Evolutionary conservation across 2,888 invertebrate genomes (phyloP), one percentile per base, ranked within the genome.

Genomic region (Drosophila pseudotalamancana): DNA sequence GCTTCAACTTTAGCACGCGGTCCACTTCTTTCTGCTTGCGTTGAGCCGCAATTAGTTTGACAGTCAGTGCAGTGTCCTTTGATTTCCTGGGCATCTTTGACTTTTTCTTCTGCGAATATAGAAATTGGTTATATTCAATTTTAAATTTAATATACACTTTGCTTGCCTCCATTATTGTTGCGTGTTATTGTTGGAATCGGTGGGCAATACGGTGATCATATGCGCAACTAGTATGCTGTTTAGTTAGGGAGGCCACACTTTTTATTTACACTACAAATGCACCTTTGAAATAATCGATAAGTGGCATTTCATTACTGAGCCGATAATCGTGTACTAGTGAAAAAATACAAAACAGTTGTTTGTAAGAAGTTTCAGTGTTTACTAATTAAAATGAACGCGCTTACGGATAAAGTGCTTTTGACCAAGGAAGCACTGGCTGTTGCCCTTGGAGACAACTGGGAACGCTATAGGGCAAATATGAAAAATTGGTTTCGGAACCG

Each of bases 401-500:
- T 89, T 43, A 90, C 79, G 43, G 90, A 90, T 25, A 85, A 83
- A 62, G 88, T 91, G 3, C 45, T 89, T 14, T 14, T 61, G 12
- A 85, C 91, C 9, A 91, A 91, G 72, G 89, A 82, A 25, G 88
- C 89, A 0, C 65, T 91, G 14, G 78, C 85, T 57, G n/a, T 62
- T 3, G 88, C 93, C 0, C 91, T 96, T 6, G 95, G 95, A 6
- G 95, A 95, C 46, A 95, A 95, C 89, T 92, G 94, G 2, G 93
- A 94, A 60, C 93, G 94, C 89, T 96, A 96, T 89, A 94, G 95
- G 77, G 93, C 93, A 45, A 93, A 95, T 73, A 94, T 96, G 93
- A 95, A 95, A 75, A 93, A 94, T 49, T 96, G 96, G 95, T 96
- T 96, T 81, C 93, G 94, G 50, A 93, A 93, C 89, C 93, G 96